Evolutionary conservation across 2,888 invertebrate genomes (phyloP).

Genomic region (Sepioteuthis lessoniana): DNA sequence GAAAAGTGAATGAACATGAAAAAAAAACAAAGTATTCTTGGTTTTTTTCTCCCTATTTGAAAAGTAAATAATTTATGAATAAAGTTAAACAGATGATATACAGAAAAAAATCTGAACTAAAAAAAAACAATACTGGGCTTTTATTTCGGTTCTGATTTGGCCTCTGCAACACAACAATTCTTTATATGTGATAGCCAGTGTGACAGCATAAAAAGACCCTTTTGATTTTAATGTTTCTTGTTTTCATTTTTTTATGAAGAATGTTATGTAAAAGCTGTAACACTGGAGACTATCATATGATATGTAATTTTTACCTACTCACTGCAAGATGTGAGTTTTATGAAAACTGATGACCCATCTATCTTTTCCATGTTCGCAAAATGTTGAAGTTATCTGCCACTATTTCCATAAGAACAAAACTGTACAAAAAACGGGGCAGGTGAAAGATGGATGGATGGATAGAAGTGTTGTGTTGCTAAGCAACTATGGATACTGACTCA

Average conservation of each 20-base stretch:
- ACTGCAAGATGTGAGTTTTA: neutral
- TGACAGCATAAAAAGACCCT: neutral
- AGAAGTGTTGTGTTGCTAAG: neutral
- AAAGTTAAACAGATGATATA: neutral
- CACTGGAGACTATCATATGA: neutral
- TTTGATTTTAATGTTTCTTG: neutral
- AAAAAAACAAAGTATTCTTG: neutral
- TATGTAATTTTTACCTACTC: neutral
- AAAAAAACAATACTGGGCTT: conserved; percentile 23
- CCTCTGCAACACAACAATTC: neutral
- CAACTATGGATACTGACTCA: conserved; percentile 8
- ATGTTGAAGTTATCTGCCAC: neutral
- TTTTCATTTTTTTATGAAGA: neutral
- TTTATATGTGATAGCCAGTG: neutral
- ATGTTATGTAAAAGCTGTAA: conserved; percentile 33
- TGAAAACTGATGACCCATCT: neutral
- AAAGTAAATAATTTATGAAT: conserved; percentile 21
- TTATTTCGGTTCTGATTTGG: neutral
- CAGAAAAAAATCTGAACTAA: neutral
- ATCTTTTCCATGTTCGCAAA: conserved; percentile 33
- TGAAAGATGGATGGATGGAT: neutral
- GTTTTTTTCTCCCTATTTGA: neutral
- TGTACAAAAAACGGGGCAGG: neutral
- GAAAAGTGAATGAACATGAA: neutral
- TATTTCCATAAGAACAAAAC: neutral